A percentile compares a stretch with the other conserved stretches of the same genome.
Conservation (phyloP, 2,797 vertebrate genomes). For the Pseudomugil gertrudae region DNA sequence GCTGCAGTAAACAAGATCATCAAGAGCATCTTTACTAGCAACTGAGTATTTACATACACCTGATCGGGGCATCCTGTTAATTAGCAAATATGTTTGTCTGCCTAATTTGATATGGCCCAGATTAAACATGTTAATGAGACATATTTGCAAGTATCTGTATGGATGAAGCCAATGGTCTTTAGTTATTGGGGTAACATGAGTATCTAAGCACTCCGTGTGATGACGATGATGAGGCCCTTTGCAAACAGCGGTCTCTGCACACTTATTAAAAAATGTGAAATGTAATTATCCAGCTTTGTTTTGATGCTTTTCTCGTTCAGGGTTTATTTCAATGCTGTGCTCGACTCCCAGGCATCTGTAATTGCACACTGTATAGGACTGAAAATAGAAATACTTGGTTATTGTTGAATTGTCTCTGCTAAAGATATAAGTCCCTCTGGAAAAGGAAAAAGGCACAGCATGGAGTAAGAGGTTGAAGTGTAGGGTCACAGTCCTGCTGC, state of each 20-base stretch:
- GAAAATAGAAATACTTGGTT: slow-evolving; percentile 23
- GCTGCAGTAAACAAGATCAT: not conserved
- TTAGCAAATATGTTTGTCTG: slow-evolving; percentile 37
- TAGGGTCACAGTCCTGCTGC: slow-evolving; percentile 3
- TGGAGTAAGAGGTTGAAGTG: slow-evolving; percentile 29
- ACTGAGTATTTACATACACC: slow-evolving; percentile 10
- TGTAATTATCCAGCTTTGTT: slow-evolving; percentile 57
- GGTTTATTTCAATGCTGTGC: slow-evolving; percentile 45
- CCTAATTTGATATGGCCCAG: slow-evolving; percentile 56
- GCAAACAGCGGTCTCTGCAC: slow-evolving; percentile 25
- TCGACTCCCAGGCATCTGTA: slow-evolving; percentile 44
- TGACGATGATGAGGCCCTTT: slow-evolving; percentile 48
- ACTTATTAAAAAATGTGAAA: slow-evolving; percentile 42
- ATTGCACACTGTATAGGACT: slow-evolving; percentile 14
- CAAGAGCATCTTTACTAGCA: not conserved
- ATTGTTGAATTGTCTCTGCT: slow-evolving; percentile 22
- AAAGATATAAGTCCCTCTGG: slow-evolving; percentile 5
- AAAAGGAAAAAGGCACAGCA: slow-evolving; percentile 1
- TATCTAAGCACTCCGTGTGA: slow-evolving; percentile 53
- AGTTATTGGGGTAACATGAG: slow-evolving; percentile 58
- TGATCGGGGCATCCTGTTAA: slow-evolving; percentile 15
- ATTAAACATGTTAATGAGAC: slow-evolving; percentile 32
- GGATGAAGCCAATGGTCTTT: slow-evolving; percentile 51
- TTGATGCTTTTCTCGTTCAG: slow-evolving; percentile 47
- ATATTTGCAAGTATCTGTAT: slow-evolving; percentile 23